Base-by-base conservation (phyloP, 2,888 invertebrate species). In the Tenthredo distinguenda region DNA sequence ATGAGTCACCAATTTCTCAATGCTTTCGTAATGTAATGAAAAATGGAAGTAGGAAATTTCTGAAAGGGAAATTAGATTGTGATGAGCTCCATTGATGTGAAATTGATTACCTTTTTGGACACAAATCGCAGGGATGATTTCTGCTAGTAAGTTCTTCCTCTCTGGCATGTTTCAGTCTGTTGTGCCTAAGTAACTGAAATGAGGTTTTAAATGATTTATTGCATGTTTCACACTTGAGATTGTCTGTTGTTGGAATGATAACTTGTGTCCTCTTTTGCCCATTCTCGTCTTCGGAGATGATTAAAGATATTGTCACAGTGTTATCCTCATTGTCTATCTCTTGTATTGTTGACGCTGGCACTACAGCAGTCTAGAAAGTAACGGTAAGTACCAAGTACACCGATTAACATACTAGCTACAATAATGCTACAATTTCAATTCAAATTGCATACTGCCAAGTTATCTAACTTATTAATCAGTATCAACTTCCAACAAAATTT, bases 201-300 rank as follows among this genome's bases (percentile, higher is more conserved):
- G 92, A 91, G 0, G 92, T 92, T 85, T 94, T 93, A 86, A 95
- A 95, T 0, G 90, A 92, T 88, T 94, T 95, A n/a, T 94, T 92
- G 87, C 95, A 95, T 0, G 94, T 88, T 9, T 93, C 90, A 86
- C 95, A 95, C 31, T 91, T 91, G 18, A 93, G 92, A 40, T 92
- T 94, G 85, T 93, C 93, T 10, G 92, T 89, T 26, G 93, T 92
- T 47, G 94, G 94, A 87, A 94, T 94, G 21, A 94, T 93, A 58
- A 93, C 94, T 89, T 94, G 93, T 4, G 94, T 94, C 83, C 93
- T 90, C 86, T 94, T 94, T 77, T 93, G 92, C 0, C 94, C 94
- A 83, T 93, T 91, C 71, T 93, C 93, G 87, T 94, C 94, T 50
- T 94, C 92, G 0, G 94, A 94, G 87, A 94, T 94, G 85, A 93